These are phyloP conservation scores for Micoletzkya japonica DNA, from an alignment of 2,888 invertebrate species.

Conservation along the genomic window DNA sequence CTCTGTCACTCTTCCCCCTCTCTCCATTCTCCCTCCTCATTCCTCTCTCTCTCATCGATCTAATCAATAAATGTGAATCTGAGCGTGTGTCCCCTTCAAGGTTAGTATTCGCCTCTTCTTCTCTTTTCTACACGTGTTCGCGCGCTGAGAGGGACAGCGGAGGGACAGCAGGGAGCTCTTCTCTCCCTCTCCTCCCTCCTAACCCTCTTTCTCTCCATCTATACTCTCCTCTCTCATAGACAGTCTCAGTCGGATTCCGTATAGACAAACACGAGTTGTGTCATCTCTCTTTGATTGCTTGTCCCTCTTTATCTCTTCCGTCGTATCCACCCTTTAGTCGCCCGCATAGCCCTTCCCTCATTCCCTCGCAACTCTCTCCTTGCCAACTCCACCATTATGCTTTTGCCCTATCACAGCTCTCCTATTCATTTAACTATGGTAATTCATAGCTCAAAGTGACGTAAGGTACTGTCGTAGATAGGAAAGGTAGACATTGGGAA, in stretches of 20 bases:
- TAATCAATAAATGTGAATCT: conserved; percentile 10
- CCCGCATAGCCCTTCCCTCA: too few species aligned
- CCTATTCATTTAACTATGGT: too few species aligned
- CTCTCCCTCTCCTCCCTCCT: neutral
- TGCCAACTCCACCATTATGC: too few species aligned
- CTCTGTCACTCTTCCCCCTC: neutral
- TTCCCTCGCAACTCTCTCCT: too few species aligned
- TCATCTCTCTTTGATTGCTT: neutral
- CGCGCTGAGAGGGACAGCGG: too few species aligned
- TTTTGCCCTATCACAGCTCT: too few species aligned
- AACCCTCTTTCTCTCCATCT: neutral
- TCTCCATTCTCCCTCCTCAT: neutral
- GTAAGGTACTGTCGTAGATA: too few species aligned
- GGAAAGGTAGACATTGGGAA: too few species aligned
- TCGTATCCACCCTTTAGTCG: too few species aligned
- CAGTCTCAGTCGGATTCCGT: neutral
- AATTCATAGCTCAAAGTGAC: too few species aligned
- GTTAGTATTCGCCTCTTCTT: neutral
- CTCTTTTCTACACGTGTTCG: neutral
- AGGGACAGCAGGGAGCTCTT: too few species aligned
- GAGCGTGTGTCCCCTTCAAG: neutral
- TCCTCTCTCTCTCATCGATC: neutral
- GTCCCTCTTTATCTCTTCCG: neutral
- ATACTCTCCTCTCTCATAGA: neutral
- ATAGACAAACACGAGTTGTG: neutral